Base-by-base conservation (phyloP, 2,797 vertebrate species). In the Pseudochirops cupreus region DNA sequence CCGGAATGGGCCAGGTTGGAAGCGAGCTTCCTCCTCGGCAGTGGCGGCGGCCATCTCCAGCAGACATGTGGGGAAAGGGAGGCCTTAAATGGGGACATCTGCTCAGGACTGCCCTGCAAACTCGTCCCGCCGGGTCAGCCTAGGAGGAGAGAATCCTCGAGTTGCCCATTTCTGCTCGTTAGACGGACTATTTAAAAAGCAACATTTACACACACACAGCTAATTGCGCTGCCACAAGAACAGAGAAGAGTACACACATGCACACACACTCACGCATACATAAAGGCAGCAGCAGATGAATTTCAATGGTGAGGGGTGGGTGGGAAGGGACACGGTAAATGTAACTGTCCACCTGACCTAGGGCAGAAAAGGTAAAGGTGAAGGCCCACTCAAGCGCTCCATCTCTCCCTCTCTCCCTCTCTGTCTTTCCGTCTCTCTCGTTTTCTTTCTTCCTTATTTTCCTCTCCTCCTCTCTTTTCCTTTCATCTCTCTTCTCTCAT, bases 11-110 rank as follows among this genome's bases (percentile, higher is more conserved):
- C 99, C 99, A 99, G 99, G 99, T 99, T 99, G 99, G 99, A 99
- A 99, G 99, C 99, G 99, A 99, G 99, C 99, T 99, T 99, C 99
- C 99, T 99, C 98, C 92, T 50, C 50, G 33, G 14, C n/a, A 21
- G 67, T 0, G 67, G 98, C 99, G 99, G 99, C 98, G 99, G 99
- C 99, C 99, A 99, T 99, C 99, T 99, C 99, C 99, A 99, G 99
- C 99, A 99, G 99, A 99, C 99, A 99, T 99, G 98, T 99, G 98
- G 99, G 99, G 99, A 99, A 99, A 99, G 99, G 99, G 99, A 99
- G 99, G 98, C 67, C 98, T 99, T 99, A 99, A 99, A 99, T 99
- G 98, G 99, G 99, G 99, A 99, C 99, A 99, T 99, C 99, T 99
- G 99, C 99, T 99, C 99, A 98, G 98, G 97, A 99, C 98, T 99